Evolutionary conservation across 2,113 vertebrate genomes (phyloP).

Genomic region (Hyaena hyaena): DNA sequence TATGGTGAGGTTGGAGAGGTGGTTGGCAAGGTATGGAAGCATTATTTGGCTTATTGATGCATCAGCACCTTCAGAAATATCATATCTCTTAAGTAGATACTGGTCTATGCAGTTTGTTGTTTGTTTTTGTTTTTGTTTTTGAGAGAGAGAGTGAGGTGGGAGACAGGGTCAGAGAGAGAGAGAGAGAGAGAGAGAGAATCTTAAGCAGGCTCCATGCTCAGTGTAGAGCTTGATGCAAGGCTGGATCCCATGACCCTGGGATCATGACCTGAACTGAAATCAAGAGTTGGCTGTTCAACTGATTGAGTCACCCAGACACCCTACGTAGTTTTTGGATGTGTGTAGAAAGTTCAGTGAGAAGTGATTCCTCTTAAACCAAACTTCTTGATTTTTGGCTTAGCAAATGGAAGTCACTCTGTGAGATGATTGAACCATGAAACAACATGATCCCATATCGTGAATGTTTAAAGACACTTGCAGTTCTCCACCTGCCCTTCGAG

Average conservation of each 20-base stretch:
- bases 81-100: neutral
- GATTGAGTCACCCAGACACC: no score
- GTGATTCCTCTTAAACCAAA: neutral
- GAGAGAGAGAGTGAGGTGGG: no score
- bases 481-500: neutral
- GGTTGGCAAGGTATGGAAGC: neutral
- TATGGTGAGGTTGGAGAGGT: neutral
- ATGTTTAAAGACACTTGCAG: neutral
- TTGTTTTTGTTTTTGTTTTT: no score
- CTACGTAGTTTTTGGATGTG: neutral
- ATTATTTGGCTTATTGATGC: neutral
- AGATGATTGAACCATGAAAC: neutral
- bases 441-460: neutral
- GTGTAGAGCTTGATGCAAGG: no score
- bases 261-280: no score
- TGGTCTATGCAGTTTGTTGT: neutral
- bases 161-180: no score
- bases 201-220: no score
- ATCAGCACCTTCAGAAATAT: neutral
- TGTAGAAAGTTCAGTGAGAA: neutral
- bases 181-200: no score
- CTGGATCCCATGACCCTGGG: no score
- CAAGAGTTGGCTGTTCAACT: no score
- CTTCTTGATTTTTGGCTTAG: neutral
- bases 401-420: neutral